A percentile compares a stretch with the other conserved stretches of the same genome.
These are phyloP conservation scores for Marmota flaviventris DNA, from an alignment of 2,113 vertebrate genomes.

Conservation along the genomic window DNA sequence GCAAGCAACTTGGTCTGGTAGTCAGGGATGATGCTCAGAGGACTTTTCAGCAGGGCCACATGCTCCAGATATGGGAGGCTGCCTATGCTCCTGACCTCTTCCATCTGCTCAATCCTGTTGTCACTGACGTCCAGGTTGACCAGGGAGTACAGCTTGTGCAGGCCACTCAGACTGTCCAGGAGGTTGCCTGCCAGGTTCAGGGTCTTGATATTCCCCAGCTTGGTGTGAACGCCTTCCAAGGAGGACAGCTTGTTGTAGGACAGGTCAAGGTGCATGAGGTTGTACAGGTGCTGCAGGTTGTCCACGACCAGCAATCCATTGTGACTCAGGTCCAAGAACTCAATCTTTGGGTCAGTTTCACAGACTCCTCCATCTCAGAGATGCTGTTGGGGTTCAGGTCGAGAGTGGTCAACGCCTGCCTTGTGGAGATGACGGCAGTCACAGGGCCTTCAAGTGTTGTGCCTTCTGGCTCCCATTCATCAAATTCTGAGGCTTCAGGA, in stretches of 20 bases:
- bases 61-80: conserved; percentile 95
- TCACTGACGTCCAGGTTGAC: conserved; percentile 96
- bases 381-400: conserved; percentile 98
- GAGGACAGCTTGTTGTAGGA: conserved; percentile 94
- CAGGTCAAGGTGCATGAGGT: conserved; percentile 96
- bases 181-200: conserved; percentile 96
- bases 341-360: conserved; percentile 97
- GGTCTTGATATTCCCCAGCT: conserved; percentile 97
- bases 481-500: conserved; percentile 95
- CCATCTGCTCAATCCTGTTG: conserved; percentile 95
- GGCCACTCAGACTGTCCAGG: conserved; percentile 93
- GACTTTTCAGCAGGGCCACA: conserved; percentile 92
- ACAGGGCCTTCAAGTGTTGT: conserved; percentile 89
- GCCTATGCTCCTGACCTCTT: conserved; percentile 94
- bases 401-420: conserved; percentile 95
- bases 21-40: conserved; percentile 97
- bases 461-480: conserved; percentile 97
- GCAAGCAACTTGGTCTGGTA: conserved; percentile 98
- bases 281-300: conserved; percentile 96
- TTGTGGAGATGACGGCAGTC: conserved; percentile 94
- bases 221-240: conserved; percentile 95
- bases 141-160: conserved; percentile 97
- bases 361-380: conserved; percentile 93
- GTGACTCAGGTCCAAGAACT: conserved; percentile 97
- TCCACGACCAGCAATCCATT: conserved; percentile 94